Evolutionary conservation across 2,113 vertebrate genomes (phyloP).

Genomic region (Clinocottus analis): DNA sequence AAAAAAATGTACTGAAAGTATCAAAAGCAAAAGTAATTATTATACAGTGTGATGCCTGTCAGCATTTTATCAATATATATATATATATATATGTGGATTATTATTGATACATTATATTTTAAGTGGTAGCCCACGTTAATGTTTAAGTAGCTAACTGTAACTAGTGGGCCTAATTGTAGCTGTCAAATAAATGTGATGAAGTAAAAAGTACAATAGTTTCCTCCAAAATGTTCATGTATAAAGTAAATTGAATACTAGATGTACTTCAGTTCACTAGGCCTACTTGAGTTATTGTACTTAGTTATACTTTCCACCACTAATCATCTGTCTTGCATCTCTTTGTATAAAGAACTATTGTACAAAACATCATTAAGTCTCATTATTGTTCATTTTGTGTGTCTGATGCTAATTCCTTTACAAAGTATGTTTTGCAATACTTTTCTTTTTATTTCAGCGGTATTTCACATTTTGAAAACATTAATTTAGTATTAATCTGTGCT

Average conservation of each 20-base stretch:
- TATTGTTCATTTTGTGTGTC: background rate
- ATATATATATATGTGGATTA: background rate
- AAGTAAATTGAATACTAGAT: background rate
- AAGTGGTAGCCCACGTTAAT: background rate
- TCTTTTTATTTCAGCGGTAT: background rate
- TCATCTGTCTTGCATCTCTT: background rate
- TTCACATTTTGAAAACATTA: background rate
- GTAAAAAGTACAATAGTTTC: background rate
- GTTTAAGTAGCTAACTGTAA: background rate
- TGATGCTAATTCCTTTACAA: background rate
- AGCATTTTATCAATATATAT: background rate
- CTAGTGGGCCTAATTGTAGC: background rate
- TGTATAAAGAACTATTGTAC: background rate
- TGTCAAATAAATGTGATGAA: background rate
- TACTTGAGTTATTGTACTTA: background rate
- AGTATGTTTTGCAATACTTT: background rate
- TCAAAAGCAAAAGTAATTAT: background rate
- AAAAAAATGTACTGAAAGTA: background rate
- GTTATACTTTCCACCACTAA: background rate
- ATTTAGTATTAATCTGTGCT: background rate
- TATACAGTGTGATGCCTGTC: background rate
- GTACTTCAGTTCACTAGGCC: background rate
- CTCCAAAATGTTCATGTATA: background rate
- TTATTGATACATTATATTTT: background rate
- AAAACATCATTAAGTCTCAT: conserved; percentile 19